phyloP scores from a whole-genome alignment of 1,140 invertebrate genomes.

The Conus betulinus region DNA sequence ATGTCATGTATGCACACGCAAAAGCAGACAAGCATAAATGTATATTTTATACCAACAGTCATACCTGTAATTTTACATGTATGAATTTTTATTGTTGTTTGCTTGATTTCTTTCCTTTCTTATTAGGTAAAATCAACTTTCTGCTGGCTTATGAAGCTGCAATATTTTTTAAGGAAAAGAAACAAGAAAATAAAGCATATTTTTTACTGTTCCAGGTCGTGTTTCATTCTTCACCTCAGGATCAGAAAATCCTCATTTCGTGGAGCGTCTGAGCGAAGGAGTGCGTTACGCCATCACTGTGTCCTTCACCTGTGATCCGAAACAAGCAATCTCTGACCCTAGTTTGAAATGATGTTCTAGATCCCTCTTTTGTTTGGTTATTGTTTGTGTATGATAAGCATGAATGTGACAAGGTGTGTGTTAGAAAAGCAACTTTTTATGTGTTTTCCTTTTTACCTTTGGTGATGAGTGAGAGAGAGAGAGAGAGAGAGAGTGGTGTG shows the following conservation, averaged over 20 bases:
- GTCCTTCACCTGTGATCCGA: constrained; percentile 88
- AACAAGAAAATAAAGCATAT: no score
- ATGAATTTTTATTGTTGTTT: no score
- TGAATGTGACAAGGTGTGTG: no score
- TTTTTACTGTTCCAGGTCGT: constrained; percentile 77
- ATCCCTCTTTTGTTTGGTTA: neutral
- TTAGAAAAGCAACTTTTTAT: neutral
- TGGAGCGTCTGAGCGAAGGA: constrained; percentile 87
- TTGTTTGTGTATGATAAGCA: neutral
- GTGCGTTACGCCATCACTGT: constrained; percentile 87
- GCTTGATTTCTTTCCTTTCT: no score
- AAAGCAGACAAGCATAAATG: no score
- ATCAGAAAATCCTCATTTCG: constrained; percentile 87
- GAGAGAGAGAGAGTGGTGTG: neutral
- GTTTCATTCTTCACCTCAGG: constrained; percentile 91
- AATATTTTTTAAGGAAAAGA: no score
- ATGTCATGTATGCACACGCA: no score
- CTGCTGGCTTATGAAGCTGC: no score
- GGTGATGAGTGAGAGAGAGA: neutral
- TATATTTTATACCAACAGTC: no score
- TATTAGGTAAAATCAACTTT: no score
- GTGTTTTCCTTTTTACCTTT: neutral
- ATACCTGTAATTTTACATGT: no score
- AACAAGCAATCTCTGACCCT: constrained; percentile 57
- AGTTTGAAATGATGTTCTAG: constrained; percentile 17